A percentile compares a stretch with the other conserved stretches of the same genome.
These are phyloP conservation scores for Lithobates pipiens DNA, from an alignment of 2,797 vertebrate species.

Conservation along the genomic window DNA sequence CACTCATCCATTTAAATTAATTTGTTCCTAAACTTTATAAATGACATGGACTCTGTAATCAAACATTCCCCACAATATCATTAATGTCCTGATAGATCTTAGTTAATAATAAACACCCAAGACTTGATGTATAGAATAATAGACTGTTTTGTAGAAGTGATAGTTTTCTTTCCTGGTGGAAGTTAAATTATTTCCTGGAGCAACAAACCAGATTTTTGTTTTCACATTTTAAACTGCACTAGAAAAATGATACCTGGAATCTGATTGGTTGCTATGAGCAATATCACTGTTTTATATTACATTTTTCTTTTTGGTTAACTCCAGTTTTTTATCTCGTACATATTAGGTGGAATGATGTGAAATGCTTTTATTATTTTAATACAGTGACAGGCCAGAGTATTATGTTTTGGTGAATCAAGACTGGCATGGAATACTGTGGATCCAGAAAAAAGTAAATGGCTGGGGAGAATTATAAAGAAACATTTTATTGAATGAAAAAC, in stretches of 20 bases:
- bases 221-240: neutral
- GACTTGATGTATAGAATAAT: neutral
- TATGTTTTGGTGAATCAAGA: neutral
- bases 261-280: conserved; percentile 1
- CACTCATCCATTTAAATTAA: neutral
- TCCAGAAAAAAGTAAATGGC: neutral
- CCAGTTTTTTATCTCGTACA: neutral
- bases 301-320: neutral
- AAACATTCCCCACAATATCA: neutral
- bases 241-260: neutral
- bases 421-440: neutral
- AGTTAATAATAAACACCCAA: neutral
- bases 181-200: neutral
- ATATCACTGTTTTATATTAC: neutral
- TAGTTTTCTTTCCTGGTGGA: neutral
- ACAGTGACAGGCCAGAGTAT: neutral
- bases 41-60: neutral
- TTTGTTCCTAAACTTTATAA: neutral
- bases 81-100: neutral
- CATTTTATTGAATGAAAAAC: conserved; percentile 2
- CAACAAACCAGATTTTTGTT: neutral
- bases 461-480: neutral
- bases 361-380: neutral
- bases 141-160: too few relatives aligned
- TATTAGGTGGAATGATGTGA: neutral